phyloP scores from a whole-genome alignment of 1,140 invertebrate species.

The Ctenoplectra terminalis region DNA sequence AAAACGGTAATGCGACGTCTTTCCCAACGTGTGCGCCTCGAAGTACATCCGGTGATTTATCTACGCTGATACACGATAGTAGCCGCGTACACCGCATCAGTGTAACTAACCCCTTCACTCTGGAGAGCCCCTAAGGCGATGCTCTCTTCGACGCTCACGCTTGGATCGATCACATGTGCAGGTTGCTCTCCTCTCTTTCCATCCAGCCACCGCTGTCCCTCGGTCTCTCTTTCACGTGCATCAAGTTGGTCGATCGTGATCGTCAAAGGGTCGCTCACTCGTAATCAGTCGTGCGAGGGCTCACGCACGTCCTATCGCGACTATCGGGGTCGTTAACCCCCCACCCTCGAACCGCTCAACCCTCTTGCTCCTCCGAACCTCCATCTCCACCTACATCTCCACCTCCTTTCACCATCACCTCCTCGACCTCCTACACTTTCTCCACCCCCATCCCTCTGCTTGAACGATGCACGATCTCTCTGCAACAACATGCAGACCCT shows the following conservation, averaged over 20 bases:
- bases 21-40: slow-evolving; percentile 50
- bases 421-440: not conserved
- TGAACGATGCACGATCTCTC: slow-evolving; percentile 57
- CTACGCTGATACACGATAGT: slow-evolving; percentile 66
- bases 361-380: not conserved
- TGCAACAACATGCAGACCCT: slow-evolving; percentile 62
- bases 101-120: slow-evolving; percentile 69
- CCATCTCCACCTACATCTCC: too few species aligned
- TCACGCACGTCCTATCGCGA: slow-evolving; percentile 73
- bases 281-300: slow-evolving; percentile 74
- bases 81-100: slow-evolving; percentile 60
- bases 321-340: slow-evolving; percentile 73
- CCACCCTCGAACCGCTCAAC: slow-evolving; percentile 29
- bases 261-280: slow-evolving; percentile 73
- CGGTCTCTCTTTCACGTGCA: slow-evolving; percentile 45
- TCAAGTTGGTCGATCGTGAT: slow-evolving; percentile 70
- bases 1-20: slow-evolving; percentile 67
- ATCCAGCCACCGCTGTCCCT: slow-evolving; percentile 8
- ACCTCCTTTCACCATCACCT: too few species aligned
- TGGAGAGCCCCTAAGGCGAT: slow-evolving; percentile 67
- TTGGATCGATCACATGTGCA: slow-evolving; percentile 63
- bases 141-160: slow-evolving; percentile 69
- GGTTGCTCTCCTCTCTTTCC: slow-evolving; percentile 25
- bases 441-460: not conserved
- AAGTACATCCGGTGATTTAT: slow-evolving; percentile 71